These are phyloP conservation scores for Tyrannus savana DNA, from an alignment of 2,113 vertebrate genomes.

Conservation along the genomic window DNA sequence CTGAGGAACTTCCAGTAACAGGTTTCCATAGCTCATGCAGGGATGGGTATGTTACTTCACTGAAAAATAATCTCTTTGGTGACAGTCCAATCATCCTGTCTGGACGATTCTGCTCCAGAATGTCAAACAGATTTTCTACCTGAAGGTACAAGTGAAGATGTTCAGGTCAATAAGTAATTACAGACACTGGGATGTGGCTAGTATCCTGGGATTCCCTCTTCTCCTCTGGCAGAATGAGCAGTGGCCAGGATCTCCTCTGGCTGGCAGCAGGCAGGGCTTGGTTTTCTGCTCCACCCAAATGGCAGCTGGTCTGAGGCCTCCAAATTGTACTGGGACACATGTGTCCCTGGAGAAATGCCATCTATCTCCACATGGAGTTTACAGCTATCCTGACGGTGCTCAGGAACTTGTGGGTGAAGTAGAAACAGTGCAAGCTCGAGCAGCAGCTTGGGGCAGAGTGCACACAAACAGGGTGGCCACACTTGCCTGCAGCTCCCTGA, in stretches of 20 bases:
- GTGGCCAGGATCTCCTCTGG: background rate
- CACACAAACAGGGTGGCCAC: background rate
- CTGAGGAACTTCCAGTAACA: background rate
- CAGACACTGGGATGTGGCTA: background rate
- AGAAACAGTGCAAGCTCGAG: background rate
- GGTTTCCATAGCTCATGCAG: background rate
- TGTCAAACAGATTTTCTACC: constrained; percentile 36
- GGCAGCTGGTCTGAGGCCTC: background rate
- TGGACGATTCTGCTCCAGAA: constrained; percentile 3
- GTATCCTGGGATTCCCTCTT: background rate
- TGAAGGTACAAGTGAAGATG: background rate
- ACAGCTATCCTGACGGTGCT: background rate
- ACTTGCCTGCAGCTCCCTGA: background rate
- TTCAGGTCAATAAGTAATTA: constrained; percentile 58
- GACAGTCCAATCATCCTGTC: constrained; percentile 2
- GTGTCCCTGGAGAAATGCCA: constrained; percentile 12
- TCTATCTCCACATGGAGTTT: background rate
- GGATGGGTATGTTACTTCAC: background rate
- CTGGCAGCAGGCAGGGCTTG: background rate
- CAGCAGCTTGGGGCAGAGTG: background rate
- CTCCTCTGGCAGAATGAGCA: background rate
- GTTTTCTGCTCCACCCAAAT: background rate
- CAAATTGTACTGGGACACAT: background rate
- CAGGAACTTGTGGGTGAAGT: background rate
- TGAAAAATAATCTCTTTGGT: constrained; percentile 10